A percentile compares a stretch with the other conserved stretches of the same genome.
Evolutionary conservation across 1,140 invertebrate species (phyloP).

Genomic region (Scylla paramamosain): DNA sequence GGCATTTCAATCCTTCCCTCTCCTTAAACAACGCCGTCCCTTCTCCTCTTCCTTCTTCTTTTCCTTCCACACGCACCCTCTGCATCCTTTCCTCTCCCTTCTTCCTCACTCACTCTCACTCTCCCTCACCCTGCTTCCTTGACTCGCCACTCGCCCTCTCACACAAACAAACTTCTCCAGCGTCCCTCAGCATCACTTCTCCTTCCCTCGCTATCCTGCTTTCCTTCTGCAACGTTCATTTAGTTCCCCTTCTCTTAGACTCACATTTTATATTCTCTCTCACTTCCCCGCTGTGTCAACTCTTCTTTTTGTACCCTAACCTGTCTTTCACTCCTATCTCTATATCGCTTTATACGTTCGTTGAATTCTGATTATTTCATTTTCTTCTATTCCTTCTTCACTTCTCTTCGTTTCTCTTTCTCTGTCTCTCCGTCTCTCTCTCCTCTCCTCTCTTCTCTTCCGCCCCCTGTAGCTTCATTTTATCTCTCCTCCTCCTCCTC

Average conservation of each 20-base stretch:
- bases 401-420: not conserved
- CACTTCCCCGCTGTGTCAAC: not conserved
- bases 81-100: not conserved
- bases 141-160: not conserved
- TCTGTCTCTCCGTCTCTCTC: not conserved
- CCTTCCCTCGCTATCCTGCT: not conserved
- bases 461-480: slow-evolving; percentile 17
- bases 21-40: not conserved
- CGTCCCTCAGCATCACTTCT: not conserved
- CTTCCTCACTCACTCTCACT: not conserved
- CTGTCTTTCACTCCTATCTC: not conserved
- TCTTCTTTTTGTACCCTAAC: not conserved
- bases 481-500: not conserved
- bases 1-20: not conserved
- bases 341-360: no score
- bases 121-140: not conserved
- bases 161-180: not conserved
- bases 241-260: not conserved
- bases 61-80: not conserved
- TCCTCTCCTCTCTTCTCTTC: not conserved
- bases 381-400: not conserved
- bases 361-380: not conserved
- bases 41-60: not conserved
- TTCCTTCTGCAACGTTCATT: slow-evolving; percentile 22
- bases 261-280: not conserved